Percentiles rank a stretch among this genome's conserved stretches.
Evolutionary conservation across 2,113 vertebrate species (phyloP).

Genomic region (Limnothrissa miodon): DNA sequence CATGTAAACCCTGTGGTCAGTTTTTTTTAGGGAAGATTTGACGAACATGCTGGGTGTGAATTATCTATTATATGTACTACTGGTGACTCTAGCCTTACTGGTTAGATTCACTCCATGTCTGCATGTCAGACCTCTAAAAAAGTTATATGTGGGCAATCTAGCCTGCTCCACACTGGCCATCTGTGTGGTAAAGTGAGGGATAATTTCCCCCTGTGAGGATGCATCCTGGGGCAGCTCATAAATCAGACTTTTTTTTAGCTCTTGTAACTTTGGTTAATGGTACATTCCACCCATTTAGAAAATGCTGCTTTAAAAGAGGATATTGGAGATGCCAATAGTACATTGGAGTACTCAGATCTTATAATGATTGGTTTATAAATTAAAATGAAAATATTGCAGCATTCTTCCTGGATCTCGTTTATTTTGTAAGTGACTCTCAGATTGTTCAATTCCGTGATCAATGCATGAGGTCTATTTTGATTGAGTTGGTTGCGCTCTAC

Average conservation of each 20-base stretch:
- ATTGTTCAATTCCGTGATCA: not conserved
- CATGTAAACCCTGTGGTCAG: not conserved
- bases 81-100: not conserved
- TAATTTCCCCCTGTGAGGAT: not conserved
- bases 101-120: not conserved
- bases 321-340: not conserved
- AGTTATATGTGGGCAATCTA: conserved; percentile 20
- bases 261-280: not conserved
- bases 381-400: no score
- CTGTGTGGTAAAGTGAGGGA: conserved; percentile 21
- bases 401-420: not conserved
- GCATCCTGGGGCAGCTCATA: not conserved
- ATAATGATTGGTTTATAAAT: no score
- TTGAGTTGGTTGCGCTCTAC: not conserved
- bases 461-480: not conserved
- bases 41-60: not conserved
- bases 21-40: not conserved
- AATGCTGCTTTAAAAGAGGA: not conserved
- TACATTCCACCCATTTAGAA: not conserved
- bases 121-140: conserved; percentile 19
- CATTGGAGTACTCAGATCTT: not conserved
- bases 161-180: conserved; percentile 31
- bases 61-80: not conserved
- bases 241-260: not conserved
- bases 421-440: not conserved